phyloP scores from a whole-genome alignment of 2,113 vertebrate species.

The Candoia aspera region DNA sequence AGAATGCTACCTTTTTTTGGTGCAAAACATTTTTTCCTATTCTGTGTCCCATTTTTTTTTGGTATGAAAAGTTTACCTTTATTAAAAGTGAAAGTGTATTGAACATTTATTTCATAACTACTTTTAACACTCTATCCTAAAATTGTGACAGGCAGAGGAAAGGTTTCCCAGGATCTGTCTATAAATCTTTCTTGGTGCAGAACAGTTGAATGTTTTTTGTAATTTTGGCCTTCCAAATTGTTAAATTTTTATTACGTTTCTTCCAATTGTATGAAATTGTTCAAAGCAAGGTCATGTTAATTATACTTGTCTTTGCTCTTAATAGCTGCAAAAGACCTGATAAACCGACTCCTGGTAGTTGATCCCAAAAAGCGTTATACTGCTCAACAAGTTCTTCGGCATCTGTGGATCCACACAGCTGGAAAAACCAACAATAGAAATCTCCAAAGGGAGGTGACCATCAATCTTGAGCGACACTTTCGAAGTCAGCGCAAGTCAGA shows the following conservation, averaged over 20 bases:
- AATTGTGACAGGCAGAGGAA: background rate
- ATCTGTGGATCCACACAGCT: constrained; percentile 85
- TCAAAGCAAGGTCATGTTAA: background rate
- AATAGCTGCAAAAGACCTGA: constrained; percentile 85
- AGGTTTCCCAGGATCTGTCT: constrained; percentile 12
- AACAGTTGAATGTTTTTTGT: no score
- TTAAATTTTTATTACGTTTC: no score
- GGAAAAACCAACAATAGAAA: constrained; percentile 64
- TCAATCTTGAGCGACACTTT: constrained; percentile 65
- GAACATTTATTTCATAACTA: background rate
- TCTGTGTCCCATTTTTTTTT: background rate
- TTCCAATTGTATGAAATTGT: background rate
- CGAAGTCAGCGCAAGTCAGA: constrained; percentile 62
- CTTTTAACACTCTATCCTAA: background rate
- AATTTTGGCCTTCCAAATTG: background rate
- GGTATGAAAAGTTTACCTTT: background rate
- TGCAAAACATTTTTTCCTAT: background rate
- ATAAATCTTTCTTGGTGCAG: background rate
- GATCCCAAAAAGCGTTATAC: constrained; percentile 86
- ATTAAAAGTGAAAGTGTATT: background rate
- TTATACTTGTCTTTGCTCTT: background rate
- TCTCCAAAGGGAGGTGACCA: constrained; percentile 74
- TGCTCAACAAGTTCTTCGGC: constrained; percentile 84
- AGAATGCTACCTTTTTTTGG: background rate
- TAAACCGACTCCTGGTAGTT: constrained; percentile 85